Evolutionary conservation across 2,797 vertebrate genomes (phyloP), one percentile per base, ranked within the genome.

Genomic region (Myotis myotis): DNA sequence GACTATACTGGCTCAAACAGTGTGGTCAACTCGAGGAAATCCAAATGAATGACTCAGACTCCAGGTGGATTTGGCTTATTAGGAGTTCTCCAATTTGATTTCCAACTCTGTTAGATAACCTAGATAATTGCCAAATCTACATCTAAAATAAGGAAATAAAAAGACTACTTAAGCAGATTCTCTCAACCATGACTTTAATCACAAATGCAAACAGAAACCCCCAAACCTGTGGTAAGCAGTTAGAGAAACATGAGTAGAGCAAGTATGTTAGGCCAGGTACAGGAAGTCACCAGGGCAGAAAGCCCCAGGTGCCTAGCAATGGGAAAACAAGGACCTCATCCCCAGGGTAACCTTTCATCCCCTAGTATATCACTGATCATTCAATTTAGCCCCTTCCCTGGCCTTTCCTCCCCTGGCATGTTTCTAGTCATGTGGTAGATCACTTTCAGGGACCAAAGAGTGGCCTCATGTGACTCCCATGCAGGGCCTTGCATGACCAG

Each of bases 11-110:
- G 57, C 75, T 79, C 85, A 72, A 82, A 38, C 15, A 68, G 62
- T 71, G 25, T 83, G 33, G 30, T 62, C 47, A 87, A 5, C 82
- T 95, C 72, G 66, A 71, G 82, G 74, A 88, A 94, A 94, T 66
- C 22, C 57, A 95, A 84, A 87, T 9, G 23, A 91, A 60, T 80
- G 44, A 91, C 41, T 94, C 17, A 92, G 75, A 84, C 16, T 70
- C 44, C 17, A 81, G 19, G 82, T 87, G 47, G 64, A 83, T 85
- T 78, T 89, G 49, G 33, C 6, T 23, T 75, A 9, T n/a, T 75
- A 89, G 38, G 17, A 68, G 36, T 72, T 83, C 82, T 17, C 20
- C 12, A 41, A 0, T 82, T 85, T 71, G 70, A 57, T 85, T 91
- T 89, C 51, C 53, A 49, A 75, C 68, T 94, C 36, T 87, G 66